Evolutionary conservation across 1,140 invertebrate genomes (phyloP).

Genomic region (Stenopsyche tienmushanensis): DNA sequence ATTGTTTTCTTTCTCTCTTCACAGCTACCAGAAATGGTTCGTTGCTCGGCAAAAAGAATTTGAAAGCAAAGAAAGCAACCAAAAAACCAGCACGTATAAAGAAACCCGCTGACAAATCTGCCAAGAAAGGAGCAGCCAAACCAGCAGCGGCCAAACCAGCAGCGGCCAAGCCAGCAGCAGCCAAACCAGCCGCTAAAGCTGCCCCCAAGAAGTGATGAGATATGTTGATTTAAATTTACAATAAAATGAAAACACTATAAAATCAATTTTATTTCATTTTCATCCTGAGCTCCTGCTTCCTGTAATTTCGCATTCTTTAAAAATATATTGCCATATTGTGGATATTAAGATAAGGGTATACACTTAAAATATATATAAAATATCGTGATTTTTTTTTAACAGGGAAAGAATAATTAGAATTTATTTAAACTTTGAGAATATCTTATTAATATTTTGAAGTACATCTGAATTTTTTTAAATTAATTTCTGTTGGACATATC

Average conservation of each 20-base stretch:
- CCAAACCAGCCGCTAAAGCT: conserved; percentile 20
- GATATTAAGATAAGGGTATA: no score
- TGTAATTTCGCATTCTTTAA: not conserved
- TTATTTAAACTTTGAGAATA: no score
- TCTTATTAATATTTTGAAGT: no score
- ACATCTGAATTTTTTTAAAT: no score
- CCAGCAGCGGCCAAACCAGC: conserved; percentile 7
- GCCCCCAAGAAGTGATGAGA: conserved; percentile 21
- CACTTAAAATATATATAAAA: no score
- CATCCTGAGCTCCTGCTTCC: not conserved
- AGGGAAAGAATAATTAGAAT: no score
- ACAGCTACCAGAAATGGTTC: conserved; percentile 47
- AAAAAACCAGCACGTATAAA: conserved; percentile 53
- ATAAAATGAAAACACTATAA: conserved; percentile 6
- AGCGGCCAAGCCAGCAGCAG: conserved; percentile 25
- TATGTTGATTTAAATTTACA: conserved; percentile 8
- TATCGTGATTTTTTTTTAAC: no score
- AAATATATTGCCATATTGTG: not conserved
- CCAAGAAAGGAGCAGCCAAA: conserved; percentile 25
- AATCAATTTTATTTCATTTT: conserved; percentile 3
- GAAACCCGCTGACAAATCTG: conserved; percentile 46
- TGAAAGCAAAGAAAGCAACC: conserved; percentile 48
- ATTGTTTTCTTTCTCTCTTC: conserved; percentile 14
- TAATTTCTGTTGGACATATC: no score
- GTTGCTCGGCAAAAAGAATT: conserved; percentile 52